Evolutionary conservation across 2,113 vertebrate species (phyloP).

Genomic region (Cavia aperea): DNA sequence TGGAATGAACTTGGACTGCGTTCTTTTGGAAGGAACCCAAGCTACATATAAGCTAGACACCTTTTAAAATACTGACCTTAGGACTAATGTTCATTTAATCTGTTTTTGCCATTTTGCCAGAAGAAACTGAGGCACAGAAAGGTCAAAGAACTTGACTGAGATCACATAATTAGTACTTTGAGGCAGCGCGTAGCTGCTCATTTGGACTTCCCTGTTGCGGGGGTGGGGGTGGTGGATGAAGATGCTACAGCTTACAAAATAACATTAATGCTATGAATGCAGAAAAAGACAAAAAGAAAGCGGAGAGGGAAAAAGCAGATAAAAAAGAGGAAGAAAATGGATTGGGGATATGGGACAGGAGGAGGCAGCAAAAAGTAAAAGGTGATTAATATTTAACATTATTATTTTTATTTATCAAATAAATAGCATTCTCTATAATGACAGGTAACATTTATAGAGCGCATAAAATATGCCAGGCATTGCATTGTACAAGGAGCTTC

Average conservation of each 20-base stretch:
- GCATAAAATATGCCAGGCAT: neutral
- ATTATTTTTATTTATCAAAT: constrained; percentile 34
- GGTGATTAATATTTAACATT: neutral
- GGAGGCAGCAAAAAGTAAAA: neutral
- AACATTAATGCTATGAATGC: no score
- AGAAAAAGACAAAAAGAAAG: neutral
- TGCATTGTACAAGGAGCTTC: neutral
- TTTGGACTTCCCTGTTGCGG: no score
- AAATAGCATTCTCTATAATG: neutral
- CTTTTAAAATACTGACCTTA: neutral
- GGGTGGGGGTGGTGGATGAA: fast-evolving
- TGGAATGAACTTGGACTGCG: neutral
- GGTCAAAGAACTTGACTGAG: neutral
- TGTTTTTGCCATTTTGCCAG: neutral
- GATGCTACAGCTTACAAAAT: neutral
- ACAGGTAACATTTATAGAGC: neutral
- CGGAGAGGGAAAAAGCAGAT: neutral
- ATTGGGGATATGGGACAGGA: neutral
- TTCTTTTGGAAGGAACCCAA: neutral
- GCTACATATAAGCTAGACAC: neutral
- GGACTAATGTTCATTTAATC: neutral
- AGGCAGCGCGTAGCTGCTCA: neutral
- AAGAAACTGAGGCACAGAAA: neutral
- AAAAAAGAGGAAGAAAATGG: neutral
- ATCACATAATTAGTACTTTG: neutral